Evolutionary conservation across 53 echinoderm and acorn worm species (phyloP), one percentile per base, ranked within the genome.

Genomic region (Actinopyga echinites): DNA sequence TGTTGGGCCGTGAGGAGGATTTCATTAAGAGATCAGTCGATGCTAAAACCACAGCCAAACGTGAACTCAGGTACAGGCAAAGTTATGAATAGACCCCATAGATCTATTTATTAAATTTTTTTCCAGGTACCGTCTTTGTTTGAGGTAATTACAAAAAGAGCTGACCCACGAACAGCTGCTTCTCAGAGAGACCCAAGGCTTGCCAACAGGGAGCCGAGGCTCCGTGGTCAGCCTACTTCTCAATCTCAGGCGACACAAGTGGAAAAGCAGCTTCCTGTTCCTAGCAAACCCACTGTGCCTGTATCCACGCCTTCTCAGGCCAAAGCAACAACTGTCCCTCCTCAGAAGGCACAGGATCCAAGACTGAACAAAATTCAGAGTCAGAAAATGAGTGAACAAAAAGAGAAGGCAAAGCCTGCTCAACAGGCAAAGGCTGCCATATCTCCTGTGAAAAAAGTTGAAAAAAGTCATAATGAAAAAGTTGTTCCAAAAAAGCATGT

Each of bases 151-250:
- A 11, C 44, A 11, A 44, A 44, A 44, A 44, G 44, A 44, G 3
- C 44, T 44, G 44, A 44, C 44, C 44, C 44, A 44, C 44, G 44
- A 44, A 44, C 44, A 44, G 44, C 44, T 11, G 44, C 44, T 11
- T 44, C 44, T 11, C 44, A 44, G 44, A 44, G 44, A 44, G 44
- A 44, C 8, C 95, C 95, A 26, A 71, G 95, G 30, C 34, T 85
- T 49, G 87, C 91, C 25, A 40, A 81, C 19, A 85, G 96, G 79
- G 96, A 96, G 84, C 93, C 96, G 10, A 90, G 95, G 64, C 43
- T 85, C 7, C 81, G 88, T 29, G 64, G 17, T 28, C 26, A 28
- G 26, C 26, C 12, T 25, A 8, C 62, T 25, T 30, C 26, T 10
- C 62, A 61, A 61, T 8, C 62, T n/a, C 62, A 30, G 20, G 1